These are phyloP conservation scores for Esperia sulphurella DNA, from an alignment of 2,888 invertebrate species.

Conservation along the genomic window DNA sequence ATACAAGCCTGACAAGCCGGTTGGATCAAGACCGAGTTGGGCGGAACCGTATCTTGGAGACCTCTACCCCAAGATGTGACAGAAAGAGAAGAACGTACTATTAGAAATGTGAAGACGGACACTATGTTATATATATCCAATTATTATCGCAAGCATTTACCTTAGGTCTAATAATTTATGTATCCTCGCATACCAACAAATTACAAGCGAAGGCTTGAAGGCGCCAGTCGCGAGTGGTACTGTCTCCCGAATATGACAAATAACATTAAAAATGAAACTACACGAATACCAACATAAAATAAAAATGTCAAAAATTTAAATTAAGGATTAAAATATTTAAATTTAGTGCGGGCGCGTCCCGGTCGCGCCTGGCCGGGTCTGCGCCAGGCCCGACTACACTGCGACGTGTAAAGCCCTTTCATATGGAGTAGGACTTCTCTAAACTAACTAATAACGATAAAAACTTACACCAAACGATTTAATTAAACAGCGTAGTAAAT, in stretches of 20 bases:
- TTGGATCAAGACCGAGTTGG: too few species aligned
- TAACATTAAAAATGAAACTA: constrained; percentile 77
- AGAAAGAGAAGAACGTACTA: too few species aligned
- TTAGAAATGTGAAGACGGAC: too few species aligned
- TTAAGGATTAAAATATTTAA: constrained; percentile 80
- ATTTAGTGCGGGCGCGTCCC: constrained; percentile 75
- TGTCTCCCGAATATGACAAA: constrained; percentile 75
- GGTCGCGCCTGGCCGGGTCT: constrained; percentile 39
- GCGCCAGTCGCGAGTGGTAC: constrained; percentile 63
- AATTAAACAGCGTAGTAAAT: neutral
- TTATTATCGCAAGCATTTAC: neutral
- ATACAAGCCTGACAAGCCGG: too few species aligned
- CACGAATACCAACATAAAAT: constrained; percentile 79
- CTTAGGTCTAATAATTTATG: constrained; percentile 5
- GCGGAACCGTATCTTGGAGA: too few species aligned
- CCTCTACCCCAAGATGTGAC: too few species aligned
- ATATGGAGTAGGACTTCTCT: constrained; percentile 36
- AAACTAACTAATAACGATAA: neutral
- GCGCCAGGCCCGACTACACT: constrained; percentile 31
- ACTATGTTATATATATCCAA: too few species aligned
- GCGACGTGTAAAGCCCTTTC: constrained; percentile 20
- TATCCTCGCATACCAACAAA: constrained; percentile 28
- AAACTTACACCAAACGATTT: neutral
- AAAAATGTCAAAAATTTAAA: constrained; percentile 80
- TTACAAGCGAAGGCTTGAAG: constrained; percentile 35